phyloP scores from a whole-genome alignment of 2,797 vertebrate species.

The Silurus lanzhouensis region DNA sequence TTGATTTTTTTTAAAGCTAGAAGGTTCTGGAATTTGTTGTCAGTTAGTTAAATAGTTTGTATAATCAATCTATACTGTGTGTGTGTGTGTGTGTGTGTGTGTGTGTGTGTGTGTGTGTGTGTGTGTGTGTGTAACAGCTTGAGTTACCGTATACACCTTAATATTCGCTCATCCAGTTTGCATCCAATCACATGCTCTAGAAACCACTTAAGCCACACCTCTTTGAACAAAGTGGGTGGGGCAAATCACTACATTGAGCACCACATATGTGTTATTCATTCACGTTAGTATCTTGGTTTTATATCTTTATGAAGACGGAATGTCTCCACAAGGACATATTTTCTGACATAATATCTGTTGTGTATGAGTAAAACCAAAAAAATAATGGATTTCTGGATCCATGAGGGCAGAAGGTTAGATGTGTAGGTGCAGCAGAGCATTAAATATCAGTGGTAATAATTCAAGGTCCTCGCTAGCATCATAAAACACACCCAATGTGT shows the following conservation, averaged over 20 bases:
- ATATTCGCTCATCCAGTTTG: neutral
- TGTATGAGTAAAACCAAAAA: neutral
- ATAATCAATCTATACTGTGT: neutral
- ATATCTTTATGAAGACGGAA: no score
- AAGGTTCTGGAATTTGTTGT: neutral
- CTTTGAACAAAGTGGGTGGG: neutral
- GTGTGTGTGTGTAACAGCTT: neutral
- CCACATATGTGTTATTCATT: no score
- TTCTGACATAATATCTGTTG: neutral
- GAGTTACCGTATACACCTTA: no score
- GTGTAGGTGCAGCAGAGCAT: neutral
- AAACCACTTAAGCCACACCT: neutral
- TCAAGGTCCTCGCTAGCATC: neutral
- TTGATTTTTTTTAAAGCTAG: neutral
- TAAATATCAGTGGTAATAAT: neutral
- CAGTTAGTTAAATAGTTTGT: neutral
- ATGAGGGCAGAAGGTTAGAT: no score
- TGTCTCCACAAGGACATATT: neutral
- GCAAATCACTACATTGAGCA: neutral
- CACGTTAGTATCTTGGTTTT: no score
- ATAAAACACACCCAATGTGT: neutral
- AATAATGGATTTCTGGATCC: no score
- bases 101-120: slow-evolving; percentile 14
- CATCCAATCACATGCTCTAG: neutral
- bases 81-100: neutral